Conservation (phyloP, 35 echinoderm and acorn worm genomes). For the Eucidaris tribuloides region DNA sequence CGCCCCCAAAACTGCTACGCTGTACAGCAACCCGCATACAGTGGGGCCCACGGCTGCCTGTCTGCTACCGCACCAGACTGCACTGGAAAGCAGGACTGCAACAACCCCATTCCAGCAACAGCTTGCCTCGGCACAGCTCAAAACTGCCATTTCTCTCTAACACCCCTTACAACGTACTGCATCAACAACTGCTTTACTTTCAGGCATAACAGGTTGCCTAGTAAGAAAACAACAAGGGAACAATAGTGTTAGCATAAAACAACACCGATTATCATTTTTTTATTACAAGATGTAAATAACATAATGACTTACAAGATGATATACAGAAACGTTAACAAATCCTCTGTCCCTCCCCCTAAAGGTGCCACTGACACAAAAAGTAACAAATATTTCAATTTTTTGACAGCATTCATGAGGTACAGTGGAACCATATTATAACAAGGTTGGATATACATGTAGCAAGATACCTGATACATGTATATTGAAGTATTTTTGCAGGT, state of each 20-base stretch:
- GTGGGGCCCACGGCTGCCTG: not conserved
- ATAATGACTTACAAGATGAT: too few species aligned
- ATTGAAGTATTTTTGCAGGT: too few species aligned
- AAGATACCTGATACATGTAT: too few species aligned
- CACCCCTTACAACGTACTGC: constrained; percentile 12
- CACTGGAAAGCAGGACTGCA: constrained; percentile 6
- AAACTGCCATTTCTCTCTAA: not conserved
- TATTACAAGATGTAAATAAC: too few species aligned
- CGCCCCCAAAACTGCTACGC: not conserved
- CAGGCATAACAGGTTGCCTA: constrained; percentile 28
- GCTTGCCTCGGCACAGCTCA: constrained; percentile 6
- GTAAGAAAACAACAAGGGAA: constrained; percentile 15
- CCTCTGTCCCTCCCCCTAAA: too few species aligned
- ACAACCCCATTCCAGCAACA: not conserved
- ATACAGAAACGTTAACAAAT: too few species aligned
- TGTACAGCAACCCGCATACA: not conserved
- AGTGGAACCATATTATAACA: too few species aligned
- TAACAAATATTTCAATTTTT: too few species aligned
- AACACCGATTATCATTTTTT: too few species aligned
- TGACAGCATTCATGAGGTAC: too few species aligned
- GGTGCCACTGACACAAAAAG: too few species aligned
- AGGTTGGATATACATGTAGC: too few species aligned
- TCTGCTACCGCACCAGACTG: not conserved
- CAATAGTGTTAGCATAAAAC: constrained; percentile 5
- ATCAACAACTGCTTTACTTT: constrained; percentile 31